Evolutionary conservation across 2,113 vertebrate genomes (phyloP), one percentile per base, ranked within the genome.

Genomic region (Nycticryphes semicollaris): DNA sequence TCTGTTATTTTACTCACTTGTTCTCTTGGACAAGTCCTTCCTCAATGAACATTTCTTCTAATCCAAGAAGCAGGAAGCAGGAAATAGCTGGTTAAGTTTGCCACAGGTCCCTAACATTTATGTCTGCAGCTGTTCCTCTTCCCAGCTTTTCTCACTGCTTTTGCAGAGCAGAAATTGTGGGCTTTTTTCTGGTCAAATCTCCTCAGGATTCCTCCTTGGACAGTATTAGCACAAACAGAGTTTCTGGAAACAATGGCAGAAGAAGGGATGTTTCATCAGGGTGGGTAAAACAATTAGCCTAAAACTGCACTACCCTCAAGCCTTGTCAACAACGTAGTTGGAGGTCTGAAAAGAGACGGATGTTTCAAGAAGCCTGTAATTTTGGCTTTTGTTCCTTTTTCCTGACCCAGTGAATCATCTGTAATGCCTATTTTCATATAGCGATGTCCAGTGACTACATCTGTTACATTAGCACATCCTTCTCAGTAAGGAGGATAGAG

Each of bases 381-480:
- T 92, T 89, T 76, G 85, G 74, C 37, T 92, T 96, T 93, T 83
- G 53, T 87, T 89, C 67, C 54, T 74, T 94, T 87, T 63, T 41
- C 53, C 70, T 77, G 67, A 74, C 50, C 75, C 77, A 30, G 2
- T 33, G 62, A 90, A 69, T 80, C 48, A 80, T 73, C 48, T 87
- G 56, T 63, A 76, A 84, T 48, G 81, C 69, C 77, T 80, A 3
- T 81, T 89, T 77, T 43, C 69, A 83, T 43, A 53, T 4, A 89
- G 81, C 53, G 74, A 59, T 2, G 14, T 37, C 74, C 78, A 57
- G 31, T 66, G 62, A 68, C 62, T 67, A 22, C 6, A 28, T 28
- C 50, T 79, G 57, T 50, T 68, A 67, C 67, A 54, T 78, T 45
- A 89, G 80, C 45, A 73, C 81, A 47, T 64, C 78, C 51, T 81